Conservation (phyloP, 1,140 invertebrate species). For the Rhopalosiphum maidis region DNA sequence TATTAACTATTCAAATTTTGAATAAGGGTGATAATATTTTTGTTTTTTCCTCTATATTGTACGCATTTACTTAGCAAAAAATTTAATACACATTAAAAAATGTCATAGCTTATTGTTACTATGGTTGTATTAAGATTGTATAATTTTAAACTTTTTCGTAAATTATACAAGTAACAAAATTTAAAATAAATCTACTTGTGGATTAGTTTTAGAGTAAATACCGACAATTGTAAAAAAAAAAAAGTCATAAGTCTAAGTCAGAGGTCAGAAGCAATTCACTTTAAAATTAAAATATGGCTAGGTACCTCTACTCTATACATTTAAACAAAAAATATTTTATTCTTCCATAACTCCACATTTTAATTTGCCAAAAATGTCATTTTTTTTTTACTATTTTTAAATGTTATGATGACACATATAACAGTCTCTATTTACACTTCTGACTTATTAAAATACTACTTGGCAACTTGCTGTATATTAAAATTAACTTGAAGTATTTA, state of each 20-base stretch:
- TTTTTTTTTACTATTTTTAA: neutral
- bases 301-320: neutral
- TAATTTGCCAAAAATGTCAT: neutral
- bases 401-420: neutral
- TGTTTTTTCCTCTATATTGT: neutral
- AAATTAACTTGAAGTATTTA: neutral
- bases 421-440: neutral
- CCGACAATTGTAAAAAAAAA: neutral
- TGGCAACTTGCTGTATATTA: neutral
- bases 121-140: constrained; percentile 34
- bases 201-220: constrained; percentile 3
- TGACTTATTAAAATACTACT: neutral
- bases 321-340: neutral
- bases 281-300: neutral
- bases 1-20: constrained; percentile 31
- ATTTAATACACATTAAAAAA: neutral
- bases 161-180: neutral
- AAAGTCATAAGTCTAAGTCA: neutral
- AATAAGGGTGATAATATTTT: constrained; percentile 29
- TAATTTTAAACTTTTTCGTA: neutral
- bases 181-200: constrained; percentile 14
- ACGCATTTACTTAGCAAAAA: neutral
- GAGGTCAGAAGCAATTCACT: constrained; percentile 24
- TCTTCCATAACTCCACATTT: neutral
- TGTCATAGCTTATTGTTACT: constrained; percentile 40